Conservation (phyloP, 2,888 invertebrate genomes). For the Byasa hedistus region DNA sequence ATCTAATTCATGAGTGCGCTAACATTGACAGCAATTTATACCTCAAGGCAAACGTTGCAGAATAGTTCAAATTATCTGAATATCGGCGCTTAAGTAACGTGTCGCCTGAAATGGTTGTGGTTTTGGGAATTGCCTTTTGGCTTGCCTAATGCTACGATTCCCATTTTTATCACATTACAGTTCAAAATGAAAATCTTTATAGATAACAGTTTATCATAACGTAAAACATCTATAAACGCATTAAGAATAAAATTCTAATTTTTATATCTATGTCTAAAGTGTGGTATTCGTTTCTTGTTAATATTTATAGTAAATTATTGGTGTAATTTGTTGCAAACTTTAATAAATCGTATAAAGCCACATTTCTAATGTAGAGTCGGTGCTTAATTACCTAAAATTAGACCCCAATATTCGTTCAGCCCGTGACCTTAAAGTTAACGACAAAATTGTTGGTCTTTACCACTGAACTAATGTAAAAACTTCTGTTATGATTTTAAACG, state of each 20-base stretch:
- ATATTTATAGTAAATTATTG: background rate
- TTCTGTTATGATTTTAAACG: background rate
- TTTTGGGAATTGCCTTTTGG: conserved; percentile 13
- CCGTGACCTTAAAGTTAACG: background rate
- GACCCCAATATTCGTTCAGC: background rate
- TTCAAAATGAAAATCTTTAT: background rate
- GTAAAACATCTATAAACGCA: background rate
- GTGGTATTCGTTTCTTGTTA: too few species aligned
- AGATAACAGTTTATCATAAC: background rate
- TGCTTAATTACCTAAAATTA: background rate
- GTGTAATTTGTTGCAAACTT: background rate
- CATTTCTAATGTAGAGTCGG: background rate
- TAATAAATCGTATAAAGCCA: background rate
- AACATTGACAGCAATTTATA: conserved; percentile 22
- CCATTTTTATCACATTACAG: background rate
- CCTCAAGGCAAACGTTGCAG: conserved; percentile 28
- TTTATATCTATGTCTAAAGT: too few species aligned
- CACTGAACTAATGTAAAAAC: background rate
- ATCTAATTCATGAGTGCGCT: conserved; percentile 21
- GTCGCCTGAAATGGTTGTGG: conserved; percentile 25
- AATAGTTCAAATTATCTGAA: conserved; percentile 29
- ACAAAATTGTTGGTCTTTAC: background rate
- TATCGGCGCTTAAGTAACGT: conserved; percentile 20
- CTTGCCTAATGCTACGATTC: background rate
- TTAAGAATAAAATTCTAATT: too few species aligned